phyloP scores from a whole-genome alignment of 1,140 invertebrate genomes.

The Zaprionus vittiger region DNA sequence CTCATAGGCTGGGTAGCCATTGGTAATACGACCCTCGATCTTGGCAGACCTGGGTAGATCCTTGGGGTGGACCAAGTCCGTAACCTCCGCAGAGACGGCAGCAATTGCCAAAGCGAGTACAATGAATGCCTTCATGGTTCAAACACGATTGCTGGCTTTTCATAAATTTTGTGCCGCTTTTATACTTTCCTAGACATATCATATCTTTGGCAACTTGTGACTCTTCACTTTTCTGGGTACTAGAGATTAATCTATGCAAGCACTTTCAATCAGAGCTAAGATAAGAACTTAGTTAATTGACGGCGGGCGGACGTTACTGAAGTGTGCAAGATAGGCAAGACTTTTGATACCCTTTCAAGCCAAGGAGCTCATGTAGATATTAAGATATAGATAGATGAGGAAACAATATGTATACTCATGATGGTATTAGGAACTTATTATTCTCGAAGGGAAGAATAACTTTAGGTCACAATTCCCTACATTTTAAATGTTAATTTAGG shows the following conservation, averaged over 20 bases:
- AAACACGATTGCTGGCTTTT: neutral
- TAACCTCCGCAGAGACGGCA: slow-evolving; percentile 31
- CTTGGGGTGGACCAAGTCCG: slow-evolving; percentile 27
- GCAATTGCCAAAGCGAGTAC: slow-evolving; percentile 49
- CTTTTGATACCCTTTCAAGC: neutral
- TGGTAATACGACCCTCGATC: slow-evolving; percentile 72
- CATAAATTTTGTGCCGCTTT: neutral
- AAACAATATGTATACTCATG: no score
- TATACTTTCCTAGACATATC: neutral
- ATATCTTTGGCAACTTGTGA: neutral
- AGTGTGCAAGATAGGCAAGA: neutral
- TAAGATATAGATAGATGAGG: no score
- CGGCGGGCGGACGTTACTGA: neutral
- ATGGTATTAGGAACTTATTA: no score
- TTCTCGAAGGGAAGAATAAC: no score
- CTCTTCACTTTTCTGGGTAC: no score
- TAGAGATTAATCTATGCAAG: neutral
- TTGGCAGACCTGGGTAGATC: slow-evolving; percentile 23
- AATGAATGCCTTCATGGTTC: slow-evolving; percentile 46
- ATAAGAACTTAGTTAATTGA: neutral
- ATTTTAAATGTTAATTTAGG: no score
- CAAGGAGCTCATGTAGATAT: no score
- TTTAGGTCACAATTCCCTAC: no score
- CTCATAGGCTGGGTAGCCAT: slow-evolving; percentile 63
- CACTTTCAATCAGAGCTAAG: neutral